These are phyloP conservation scores for Oscheius sp. DNA, from an alignment of 2,888 invertebrate genomes.

Conservation along the genomic window DNA sequence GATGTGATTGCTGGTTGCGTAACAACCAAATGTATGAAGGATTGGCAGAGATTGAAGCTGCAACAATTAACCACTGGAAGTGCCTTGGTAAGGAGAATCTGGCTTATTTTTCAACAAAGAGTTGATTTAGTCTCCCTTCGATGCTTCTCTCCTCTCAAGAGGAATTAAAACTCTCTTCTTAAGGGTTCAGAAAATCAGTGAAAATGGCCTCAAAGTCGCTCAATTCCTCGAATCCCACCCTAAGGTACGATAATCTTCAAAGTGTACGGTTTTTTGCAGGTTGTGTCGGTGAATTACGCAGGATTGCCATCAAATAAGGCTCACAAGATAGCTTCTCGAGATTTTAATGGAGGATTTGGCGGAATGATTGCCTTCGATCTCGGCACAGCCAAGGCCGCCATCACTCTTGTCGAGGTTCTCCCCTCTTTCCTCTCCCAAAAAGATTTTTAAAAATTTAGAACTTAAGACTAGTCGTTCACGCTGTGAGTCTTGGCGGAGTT, in stretches of 20 bases:
- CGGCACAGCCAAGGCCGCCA: constrained; percentile 42
- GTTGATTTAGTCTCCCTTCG: constrained; percentile 46
- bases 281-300: constrained; percentile 51
- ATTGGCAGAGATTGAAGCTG: constrained; percentile 53
- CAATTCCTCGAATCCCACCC: constrained; percentile 47
- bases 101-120: too few species aligned
- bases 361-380: constrained; percentile 62
- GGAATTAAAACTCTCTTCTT: constrained; percentile 58
- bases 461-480: constrained; percentile 46
- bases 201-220: constrained; percentile 47
- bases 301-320: constrained; percentile 56
- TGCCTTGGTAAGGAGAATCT: constrained; percentile 30
- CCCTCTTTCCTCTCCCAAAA: neutral
- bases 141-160: constrained; percentile 50
- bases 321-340: constrained; percentile 37
- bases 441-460: constrained; percentile 21
- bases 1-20: constrained; percentile 71
- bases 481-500: constrained; percentile 59
- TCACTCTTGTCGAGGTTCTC: constrained; percentile 45
- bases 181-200: constrained; percentile 47
- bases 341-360: constrained; percentile 46
- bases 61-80: constrained; percentile 52
- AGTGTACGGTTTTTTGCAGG: constrained; percentile 23
- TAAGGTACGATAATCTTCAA: constrained; percentile 21
- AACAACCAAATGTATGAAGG: constrained; percentile 33